Evolutionary conservation across 2,797 vertebrate species (phyloP).

Genomic region (Gadopsis marmoratus): DNA sequence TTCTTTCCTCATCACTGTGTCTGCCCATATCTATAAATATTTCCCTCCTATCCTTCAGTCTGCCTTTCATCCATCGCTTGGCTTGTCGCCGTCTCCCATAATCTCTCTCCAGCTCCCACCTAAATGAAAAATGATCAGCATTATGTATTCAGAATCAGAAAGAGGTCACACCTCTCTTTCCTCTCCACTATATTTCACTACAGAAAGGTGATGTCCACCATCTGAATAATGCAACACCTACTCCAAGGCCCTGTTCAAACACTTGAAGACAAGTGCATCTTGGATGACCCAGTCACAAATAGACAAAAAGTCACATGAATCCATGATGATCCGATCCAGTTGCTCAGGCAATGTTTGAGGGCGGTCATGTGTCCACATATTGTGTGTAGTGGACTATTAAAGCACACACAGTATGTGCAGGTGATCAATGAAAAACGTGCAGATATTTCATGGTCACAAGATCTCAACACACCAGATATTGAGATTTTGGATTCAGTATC

Average conservation of each 20-base stretch:
- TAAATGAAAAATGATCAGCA: constrained; percentile 38
- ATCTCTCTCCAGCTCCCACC: constrained; percentile 31
- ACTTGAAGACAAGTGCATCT: background rate
- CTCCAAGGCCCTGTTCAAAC: constrained; percentile 8
- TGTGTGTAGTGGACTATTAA: background rate
- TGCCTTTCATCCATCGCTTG: constrained; percentile 53
- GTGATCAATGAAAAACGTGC: background rate
- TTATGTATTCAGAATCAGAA: constrained; percentile 40
- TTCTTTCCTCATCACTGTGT: constrained; percentile 27
- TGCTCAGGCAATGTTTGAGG: background rate
- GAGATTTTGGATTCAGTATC: background rate
- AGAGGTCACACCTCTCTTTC: background rate
- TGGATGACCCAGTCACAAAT: background rate
- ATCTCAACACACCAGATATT: too few relatives aligned
- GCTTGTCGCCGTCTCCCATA: constrained; percentile 45
- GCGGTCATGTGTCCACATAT: background rate
- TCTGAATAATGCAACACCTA: constrained; percentile 25
- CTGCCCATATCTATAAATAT: constrained; percentile 56
- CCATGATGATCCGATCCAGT: too few relatives aligned
- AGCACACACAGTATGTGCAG: too few relatives aligned
- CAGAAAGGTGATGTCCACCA: constrained; percentile 11
- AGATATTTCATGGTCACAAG: too few relatives aligned
- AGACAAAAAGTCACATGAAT: background rate
- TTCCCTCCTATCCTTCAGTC: constrained; percentile 35
- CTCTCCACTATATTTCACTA: constrained; percentile 7